Percentiles rank a stretch among this genome's conserved stretches.
Conservation (phyloP, 2,113 vertebrate species). For the Amazona vittata region DNA sequence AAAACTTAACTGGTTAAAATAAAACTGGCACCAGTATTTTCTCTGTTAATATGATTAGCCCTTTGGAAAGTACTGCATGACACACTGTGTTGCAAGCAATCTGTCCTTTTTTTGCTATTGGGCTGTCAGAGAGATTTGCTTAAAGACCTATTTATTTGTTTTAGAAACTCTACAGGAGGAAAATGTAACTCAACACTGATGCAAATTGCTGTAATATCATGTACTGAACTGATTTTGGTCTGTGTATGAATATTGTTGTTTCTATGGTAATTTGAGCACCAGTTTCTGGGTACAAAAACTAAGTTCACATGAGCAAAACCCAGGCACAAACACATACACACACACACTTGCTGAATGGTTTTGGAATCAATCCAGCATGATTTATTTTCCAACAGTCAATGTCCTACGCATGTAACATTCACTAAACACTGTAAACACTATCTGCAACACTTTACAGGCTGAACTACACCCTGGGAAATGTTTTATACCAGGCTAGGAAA, state of each 20-base stretch:
- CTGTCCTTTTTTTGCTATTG: neutral
- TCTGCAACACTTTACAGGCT: neutral
- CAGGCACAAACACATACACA: neutral
- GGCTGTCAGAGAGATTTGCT: neutral
- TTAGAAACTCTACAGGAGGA: neutral
- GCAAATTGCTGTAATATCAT: neutral
- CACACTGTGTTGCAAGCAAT: neutral
- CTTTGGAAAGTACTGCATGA: neutral
- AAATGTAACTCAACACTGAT: neutral
- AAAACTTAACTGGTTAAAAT: conserved; percentile 1
- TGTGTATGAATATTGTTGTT: neutral
- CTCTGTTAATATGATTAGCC: conserved; percentile 13
- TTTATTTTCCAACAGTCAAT: neutral
- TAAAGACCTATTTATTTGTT: neutral
- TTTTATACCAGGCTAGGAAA: neutral
- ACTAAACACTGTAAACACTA: neutral
- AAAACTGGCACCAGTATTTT: conserved; percentile 11
- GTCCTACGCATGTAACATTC: neutral
- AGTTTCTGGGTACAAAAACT: neutral
- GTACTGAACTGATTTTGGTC: neutral
- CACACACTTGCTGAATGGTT: neutral
- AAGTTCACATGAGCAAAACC: neutral
- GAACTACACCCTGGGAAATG: conserved; percentile 2
- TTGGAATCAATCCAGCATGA: neutral
- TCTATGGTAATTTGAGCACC: conserved; percentile 21